Conservation (phyloP, 2,888 invertebrate genomes). For the Busseola fusca region DNA sequence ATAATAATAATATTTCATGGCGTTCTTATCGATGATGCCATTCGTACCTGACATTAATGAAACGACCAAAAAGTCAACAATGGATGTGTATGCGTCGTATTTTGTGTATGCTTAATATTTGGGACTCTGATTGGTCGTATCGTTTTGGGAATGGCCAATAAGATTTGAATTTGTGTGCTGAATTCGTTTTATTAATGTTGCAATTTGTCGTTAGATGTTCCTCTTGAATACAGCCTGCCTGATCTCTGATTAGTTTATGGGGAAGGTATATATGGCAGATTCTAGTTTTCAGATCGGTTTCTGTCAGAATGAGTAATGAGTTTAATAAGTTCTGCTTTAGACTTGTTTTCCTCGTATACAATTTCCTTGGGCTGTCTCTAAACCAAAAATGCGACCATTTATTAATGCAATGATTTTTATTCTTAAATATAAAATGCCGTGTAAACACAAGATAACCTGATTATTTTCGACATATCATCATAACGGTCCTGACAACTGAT, state of each 20-base stretch:
- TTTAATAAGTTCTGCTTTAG: slow-evolving; percentile 37
- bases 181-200: slow-evolving; percentile 28
- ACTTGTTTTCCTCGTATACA: slow-evolving; percentile 34
- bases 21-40: slow-evolving; percentile 62
- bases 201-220: slow-evolving; percentile 18
- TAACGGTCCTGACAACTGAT: slow-evolving; percentile 70
- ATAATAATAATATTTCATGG: slow-evolving; percentile 70
- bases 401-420: slow-evolving; percentile 3
- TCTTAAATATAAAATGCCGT: slow-evolving; percentile 16
- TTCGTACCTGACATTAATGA: slow-evolving; percentile 57
- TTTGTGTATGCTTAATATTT: slow-evolving; percentile 42
- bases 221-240: slow-evolving; percentile 7
- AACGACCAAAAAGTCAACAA: slow-evolving; percentile 60
- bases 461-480: slow-evolving; percentile 62
- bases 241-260: slow-evolving; percentile 35
- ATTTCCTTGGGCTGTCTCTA: slow-evolving; percentile 31
- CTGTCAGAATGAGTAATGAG: slow-evolving; percentile 30
- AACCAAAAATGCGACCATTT: background rate
- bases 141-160: slow-evolving; percentile 37
- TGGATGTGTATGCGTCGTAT: slow-evolving; percentile 44
- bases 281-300: slow-evolving; percentile 33
- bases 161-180: slow-evolving; percentile 34
- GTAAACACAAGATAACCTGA: slow-evolving; percentile 47
- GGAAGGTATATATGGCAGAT: slow-evolving; percentile 16
- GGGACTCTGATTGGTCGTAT: slow-evolving; percentile 35